Evolutionary conservation across 2,888 invertebrate species (phyloP).

Genomic region (Troilus luridus): DNA sequence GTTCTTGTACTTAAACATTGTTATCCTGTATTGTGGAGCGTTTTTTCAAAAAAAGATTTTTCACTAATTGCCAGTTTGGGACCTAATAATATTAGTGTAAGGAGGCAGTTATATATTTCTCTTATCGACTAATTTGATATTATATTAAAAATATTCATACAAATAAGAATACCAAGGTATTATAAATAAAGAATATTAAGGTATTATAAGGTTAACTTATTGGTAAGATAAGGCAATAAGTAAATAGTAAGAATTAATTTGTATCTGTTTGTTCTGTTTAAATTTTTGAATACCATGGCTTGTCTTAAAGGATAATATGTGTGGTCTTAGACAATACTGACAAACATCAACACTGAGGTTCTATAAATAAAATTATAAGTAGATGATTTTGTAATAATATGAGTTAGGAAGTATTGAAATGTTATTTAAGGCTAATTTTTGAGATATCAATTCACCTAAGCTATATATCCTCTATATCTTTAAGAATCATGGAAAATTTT

Average conservation of each 20-base stretch:
- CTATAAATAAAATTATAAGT: too few species aligned
- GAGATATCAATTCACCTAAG: too few species aligned
- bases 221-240: neutral
- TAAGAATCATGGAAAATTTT: too few species aligned
- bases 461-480: too few species aligned
- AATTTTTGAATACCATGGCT: neutral
- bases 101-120: neutral
- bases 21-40: neutral
- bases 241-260: neutral
- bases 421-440: too few species aligned
- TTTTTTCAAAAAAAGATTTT: constrained; percentile 45
- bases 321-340: too few species aligned
- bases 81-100: constrained; percentile 24
- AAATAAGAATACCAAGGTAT: neutral
- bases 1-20: neutral
- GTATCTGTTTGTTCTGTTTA: neutral
- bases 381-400: too few species aligned
- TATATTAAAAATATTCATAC: neutral
- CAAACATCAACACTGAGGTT: too few species aligned
- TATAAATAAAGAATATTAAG: neutral
- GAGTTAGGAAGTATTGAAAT: too few species aligned
- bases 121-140: neutral
- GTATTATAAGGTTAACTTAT: neutral
- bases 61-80: constrained; percentile 54
- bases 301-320: too few species aligned